phyloP scores from a whole-genome alignment of 2,113 vertebrate species.

The Neotoma lepida region DNA sequence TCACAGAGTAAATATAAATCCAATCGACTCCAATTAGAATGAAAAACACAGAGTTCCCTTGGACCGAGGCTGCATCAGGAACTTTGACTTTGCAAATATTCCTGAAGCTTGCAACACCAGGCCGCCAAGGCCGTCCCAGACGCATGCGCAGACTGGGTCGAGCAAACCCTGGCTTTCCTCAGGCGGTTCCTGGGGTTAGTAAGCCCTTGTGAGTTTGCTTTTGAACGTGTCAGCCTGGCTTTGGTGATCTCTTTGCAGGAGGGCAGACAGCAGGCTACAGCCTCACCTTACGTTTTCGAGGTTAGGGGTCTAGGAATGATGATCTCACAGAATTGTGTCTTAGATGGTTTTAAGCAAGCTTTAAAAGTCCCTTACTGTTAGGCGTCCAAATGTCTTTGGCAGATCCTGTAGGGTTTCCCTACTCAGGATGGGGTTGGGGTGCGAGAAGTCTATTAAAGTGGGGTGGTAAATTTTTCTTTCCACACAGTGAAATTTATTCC shows the following conservation, averaged over 20 bases:
- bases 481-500: neutral
- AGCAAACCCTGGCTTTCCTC: neutral
- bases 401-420: neutral
- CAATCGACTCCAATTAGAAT: slow-evolving; percentile 55
- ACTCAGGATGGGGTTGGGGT: neutral
- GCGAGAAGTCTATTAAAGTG: neutral
- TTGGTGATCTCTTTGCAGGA: neutral
- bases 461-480: neutral
- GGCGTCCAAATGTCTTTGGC: neutral
- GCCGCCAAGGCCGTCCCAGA: neutral
- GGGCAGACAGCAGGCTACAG: rapidly evolving
- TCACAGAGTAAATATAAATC: slow-evolving; percentile 66
- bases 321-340: neutral
- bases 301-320: neutral
- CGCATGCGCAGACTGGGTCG: neutral
- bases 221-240: neutral
- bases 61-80: neutral
- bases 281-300: neutral
- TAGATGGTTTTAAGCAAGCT: neutral
- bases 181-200: neutral
- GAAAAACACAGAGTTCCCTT: slow-evolving; percentile 61
- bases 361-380: neutral
- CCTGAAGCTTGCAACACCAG: neutral
- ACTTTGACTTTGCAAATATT: slow-evolving; percentile 73
- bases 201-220: too few relatives aligned